Base-by-base conservation (phyloP, 2,888 invertebrate genomes). In the Apoda limacodes region DNA sequence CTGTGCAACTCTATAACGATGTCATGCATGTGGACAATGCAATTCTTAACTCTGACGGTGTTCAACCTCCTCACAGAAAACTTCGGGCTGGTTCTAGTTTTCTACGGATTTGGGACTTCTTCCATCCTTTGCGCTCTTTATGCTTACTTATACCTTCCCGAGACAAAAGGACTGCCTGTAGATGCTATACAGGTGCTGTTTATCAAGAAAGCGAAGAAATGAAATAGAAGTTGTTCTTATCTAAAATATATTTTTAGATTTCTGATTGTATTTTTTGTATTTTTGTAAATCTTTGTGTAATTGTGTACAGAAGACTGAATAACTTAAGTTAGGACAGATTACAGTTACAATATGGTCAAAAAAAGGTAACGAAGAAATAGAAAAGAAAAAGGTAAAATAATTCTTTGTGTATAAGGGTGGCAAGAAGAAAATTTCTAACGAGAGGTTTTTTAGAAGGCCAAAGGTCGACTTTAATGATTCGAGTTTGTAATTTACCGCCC, bases 101-200 rank as follows among this genome's bases (percentile, higher is more conserved):
- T 82, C 49, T 71, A 66, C 40, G 50, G 61, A 0, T 82, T 78
- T 41, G 52, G 75, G 0, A 34, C 46, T 0, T 50, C 67, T 4
- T 72, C 78, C 32, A 55, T 71, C 28, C 10, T 60, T 0, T 63
- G 71, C 0, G 60, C 70, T 1, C 3, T 55, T 0, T 81, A 69
- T 43, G 61, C 70, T 13, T 47, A 64, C 2, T 48, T 63, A 13
- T 65, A 47, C 24, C 42, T 82, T 2, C 82, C 82, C 1, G 83
- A 83, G 42, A 82, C 82, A 0, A 82, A 76, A 35, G 80, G 80
- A 1, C 42, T 75, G 5, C 56, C 72, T 0, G 58, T 60, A 3
- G 68, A 76, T 33, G 64, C 54, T 1, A 71, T 76, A n/a, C 72
- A 72, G 30, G 22, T 46, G 9, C 34, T 63, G 22, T 70, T 68